phyloP scores from a whole-genome alignment of 2,113 vertebrate genomes.

The Silurus meridionalis region DNA sequence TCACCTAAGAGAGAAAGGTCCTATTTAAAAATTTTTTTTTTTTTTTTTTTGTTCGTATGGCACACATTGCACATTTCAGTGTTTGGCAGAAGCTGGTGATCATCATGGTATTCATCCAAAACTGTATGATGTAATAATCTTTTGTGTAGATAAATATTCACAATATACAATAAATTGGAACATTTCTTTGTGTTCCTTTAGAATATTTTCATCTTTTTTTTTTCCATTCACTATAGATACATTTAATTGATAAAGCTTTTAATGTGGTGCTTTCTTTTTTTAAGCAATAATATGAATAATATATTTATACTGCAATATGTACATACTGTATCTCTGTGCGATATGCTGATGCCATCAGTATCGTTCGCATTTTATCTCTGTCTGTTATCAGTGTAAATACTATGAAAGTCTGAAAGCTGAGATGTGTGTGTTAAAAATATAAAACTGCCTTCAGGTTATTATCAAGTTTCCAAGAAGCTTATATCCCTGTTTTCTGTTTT shows the following conservation, averaged over 20 bases:
- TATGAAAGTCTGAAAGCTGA: background rate
- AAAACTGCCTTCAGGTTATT: background rate
- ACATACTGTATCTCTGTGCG: conserved; percentile 18
- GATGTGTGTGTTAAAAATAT: background rate
- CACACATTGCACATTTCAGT: conserved; percentile 49
- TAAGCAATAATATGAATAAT: conserved; percentile 14
- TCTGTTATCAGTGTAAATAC: conserved; percentile 8
- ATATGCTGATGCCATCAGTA: conserved; percentile 20
- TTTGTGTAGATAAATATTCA: conserved; percentile 51
- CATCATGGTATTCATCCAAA: conserved; percentile 50
- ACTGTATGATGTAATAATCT: conserved; percentile 46
- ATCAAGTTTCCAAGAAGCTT: conserved; percentile 6
- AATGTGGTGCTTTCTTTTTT: background rate
- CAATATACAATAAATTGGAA: conserved; percentile 49
- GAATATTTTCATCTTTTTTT: conserved; percentile 17
- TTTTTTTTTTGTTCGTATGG: conserved; percentile 52
- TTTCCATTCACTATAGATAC: conserved; percentile 16
- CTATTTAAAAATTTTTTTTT: background rate
- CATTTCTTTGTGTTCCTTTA: conserved; percentile 38
- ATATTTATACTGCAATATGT: conserved; percentile 44
- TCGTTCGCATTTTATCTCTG: background rate
- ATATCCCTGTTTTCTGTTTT: background rate
- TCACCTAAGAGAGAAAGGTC: conserved; percentile 19
- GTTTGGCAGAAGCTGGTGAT: conserved; percentile 54
- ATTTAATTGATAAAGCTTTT: conserved; percentile 30